Conservation (phyloP, 2,888 invertebrate genomes). For the Ecdyonurus torrentis region DNA sequence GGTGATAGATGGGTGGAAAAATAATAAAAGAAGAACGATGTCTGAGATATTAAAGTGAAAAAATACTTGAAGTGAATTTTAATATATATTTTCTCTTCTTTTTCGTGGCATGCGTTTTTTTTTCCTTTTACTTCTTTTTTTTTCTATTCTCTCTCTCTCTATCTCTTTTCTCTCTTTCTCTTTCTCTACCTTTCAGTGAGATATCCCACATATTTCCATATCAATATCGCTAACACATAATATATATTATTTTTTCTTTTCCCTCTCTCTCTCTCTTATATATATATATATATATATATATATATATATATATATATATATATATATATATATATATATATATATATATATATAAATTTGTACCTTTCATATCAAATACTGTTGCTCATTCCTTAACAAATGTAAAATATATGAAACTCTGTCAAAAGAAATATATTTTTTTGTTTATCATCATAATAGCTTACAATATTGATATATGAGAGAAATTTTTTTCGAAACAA, state of each 20-base stretch:
- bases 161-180: neutral
- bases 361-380: neutral
- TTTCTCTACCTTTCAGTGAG: neutral
- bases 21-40: neutral
- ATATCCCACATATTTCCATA: no score
- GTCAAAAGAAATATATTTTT: neutral
- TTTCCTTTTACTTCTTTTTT: neutral
- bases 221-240: neutral
- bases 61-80: neutral
- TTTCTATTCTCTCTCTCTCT: neutral
- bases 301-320: no score
- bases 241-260: neutral
- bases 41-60: conserved; percentile 1
- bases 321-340: no score
- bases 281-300: no score
- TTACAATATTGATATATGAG: no score
- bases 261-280: no score
- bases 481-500: no score
- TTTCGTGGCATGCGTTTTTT: no score
- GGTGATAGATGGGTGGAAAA: neutral
- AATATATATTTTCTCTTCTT: neutral
- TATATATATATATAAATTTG: no score
- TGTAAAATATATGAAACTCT: neutral
- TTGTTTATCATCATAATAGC: no score
- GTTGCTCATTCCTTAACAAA: neutral